A percentile compares a stretch with the other conserved stretches of the same genome.
These are phyloP conservation scores for Zaprionus kolodkinae DNA, from an alignment of 1,140 invertebrate species.

Conservation along the genomic window DNA sequence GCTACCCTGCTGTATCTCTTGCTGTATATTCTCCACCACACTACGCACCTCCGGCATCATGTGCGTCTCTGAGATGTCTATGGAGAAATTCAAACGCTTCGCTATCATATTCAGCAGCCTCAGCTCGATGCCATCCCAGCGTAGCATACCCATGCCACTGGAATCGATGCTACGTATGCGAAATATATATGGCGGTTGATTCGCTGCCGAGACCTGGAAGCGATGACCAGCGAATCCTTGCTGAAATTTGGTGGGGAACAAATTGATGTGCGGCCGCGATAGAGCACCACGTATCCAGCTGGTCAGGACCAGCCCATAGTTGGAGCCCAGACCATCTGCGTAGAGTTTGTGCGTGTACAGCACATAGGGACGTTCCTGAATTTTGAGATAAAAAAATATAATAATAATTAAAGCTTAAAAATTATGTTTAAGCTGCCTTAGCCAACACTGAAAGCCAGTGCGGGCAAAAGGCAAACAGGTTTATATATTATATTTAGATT, in stretches of 20 bases:
- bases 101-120: constrained; percentile 87
- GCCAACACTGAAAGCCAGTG: neutral
- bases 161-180: constrained; percentile 85
- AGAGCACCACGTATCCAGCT: constrained; percentile 88
- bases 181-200: constrained; percentile 89
- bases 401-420: too few relatives aligned
- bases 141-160: constrained; percentile 53
- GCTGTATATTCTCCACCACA: constrained; percentile 85
- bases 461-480: too few relatives aligned
- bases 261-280: constrained; percentile 86
- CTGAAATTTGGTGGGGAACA: constrained; percentile 89
- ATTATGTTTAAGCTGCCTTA: neutral
- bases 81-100: constrained; percentile 88
- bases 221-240: constrained; percentile 89
- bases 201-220: constrained; percentile 87
- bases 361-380: constrained; percentile 87
- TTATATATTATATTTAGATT: too few relatives aligned
- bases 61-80: constrained; percentile 87
- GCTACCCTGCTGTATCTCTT: constrained; percentile 35
- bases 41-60: constrained; percentile 71
- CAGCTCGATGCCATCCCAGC: constrained; percentile 88
- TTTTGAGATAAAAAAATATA: neutral
- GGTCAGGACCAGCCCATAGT: constrained; percentile 86
- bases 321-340: constrained; percentile 88
- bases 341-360: constrained; percentile 89